Percentiles rank a stretch among this genome's conserved stretches.
Evolutionary conservation across 2,888 invertebrate genomes (phyloP).

Genomic region (Spilarctia lutea): DNA sequence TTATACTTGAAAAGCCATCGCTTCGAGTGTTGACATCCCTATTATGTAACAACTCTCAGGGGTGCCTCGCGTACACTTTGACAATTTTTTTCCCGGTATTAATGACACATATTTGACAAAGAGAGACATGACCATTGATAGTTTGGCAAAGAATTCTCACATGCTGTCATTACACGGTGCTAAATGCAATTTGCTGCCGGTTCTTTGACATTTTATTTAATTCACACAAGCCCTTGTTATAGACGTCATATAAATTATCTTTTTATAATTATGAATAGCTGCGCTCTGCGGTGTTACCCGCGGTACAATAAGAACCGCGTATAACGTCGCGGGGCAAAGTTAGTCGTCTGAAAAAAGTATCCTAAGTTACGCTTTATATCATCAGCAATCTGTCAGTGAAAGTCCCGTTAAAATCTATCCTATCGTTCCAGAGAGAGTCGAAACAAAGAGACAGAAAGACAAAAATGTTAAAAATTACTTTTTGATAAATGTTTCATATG

Average conservation of each 20-base stretch:
- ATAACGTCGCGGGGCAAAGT: too few species aligned
- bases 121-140: conserved; percentile 82
- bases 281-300: too few species aligned
- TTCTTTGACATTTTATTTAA: conserved; percentile 42
- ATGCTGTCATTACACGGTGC: conserved; percentile 82
- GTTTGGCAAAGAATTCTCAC: conserved; percentile 71
- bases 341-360: too few species aligned
- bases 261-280: not conserved
- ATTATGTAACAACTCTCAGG: conserved; percentile 82
- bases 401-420: too few species aligned
- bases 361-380: too few species aligned
- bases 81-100: conserved; percentile 72
- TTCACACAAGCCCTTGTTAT: conserved; percentile 23
- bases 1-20: conserved; percentile 79
- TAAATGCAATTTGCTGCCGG: conserved; percentile 67
- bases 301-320: too few species aligned
- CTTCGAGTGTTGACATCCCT: conserved; percentile 83
- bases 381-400: too few species aligned
- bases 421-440: too few species aligned
- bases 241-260: not conserved
- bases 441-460: too few species aligned
- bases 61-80: conserved; percentile 73
- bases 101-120: conserved; percentile 83
- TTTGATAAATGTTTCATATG: too few species aligned
- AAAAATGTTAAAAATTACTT: too few species aligned